Percentiles rank a stretch among this genome's conserved stretches.
Evolutionary conservation across 2,888 invertebrate genomes (phyloP).

Genomic region (Tipula helvola): DNA sequence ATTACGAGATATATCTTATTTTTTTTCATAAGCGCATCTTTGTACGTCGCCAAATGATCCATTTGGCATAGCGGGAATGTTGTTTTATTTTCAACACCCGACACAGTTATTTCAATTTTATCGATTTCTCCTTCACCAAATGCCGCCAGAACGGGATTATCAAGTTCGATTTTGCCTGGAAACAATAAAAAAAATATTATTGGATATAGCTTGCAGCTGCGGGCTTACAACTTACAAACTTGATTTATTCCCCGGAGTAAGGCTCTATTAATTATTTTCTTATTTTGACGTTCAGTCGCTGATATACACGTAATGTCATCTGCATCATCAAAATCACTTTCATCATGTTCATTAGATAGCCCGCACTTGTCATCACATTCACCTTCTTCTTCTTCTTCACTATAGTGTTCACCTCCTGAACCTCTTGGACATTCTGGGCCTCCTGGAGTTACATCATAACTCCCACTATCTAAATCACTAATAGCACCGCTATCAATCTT

Average conservation of each 20-base stretch:
- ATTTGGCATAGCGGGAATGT: background rate
- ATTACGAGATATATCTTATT: background rate
- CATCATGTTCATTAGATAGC: too few species aligned
- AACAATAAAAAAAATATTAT: background rate
- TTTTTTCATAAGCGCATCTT: background rate
- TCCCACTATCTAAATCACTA: background rate
- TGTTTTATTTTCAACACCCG: background rate
- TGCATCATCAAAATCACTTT: background rate
- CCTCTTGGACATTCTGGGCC: too few species aligned
- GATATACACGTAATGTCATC: background rate
- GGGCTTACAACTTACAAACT: background rate
- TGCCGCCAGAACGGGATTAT: background rate
- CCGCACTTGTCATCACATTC: too few species aligned
- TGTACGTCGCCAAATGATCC: background rate
- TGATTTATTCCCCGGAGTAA: background rate
- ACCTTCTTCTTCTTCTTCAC: background rate
- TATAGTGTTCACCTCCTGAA: too few species aligned
- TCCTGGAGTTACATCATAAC: too few species aligned
- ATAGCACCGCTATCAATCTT: background rate
- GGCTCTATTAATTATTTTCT: background rate
- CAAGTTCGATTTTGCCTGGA: background rate
- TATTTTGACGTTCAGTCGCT: background rate
- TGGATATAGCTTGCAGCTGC: background rate
- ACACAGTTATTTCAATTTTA: background rate
- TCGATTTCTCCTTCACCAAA: background rate